phyloP scores from a whole-genome alignment of 1,140 invertebrate species.

The Palaemon carinicauda region DNA sequence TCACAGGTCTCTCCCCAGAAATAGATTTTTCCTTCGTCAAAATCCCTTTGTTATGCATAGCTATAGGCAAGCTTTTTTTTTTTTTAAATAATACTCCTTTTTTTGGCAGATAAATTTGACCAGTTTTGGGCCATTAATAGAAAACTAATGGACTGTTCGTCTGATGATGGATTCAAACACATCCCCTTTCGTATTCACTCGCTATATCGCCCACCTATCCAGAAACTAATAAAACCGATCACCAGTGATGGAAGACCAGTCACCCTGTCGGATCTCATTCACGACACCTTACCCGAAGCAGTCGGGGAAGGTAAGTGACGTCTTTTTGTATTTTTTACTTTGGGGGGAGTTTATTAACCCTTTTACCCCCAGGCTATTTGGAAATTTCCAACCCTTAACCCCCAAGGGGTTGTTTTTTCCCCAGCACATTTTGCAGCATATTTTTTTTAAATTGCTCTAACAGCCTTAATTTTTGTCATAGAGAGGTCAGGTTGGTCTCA shows the following conservation, averaged over 20 bases:
- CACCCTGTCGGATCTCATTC: conserved; percentile 76
- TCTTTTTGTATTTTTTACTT: too few relatives aligned
- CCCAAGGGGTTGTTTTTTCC: too few relatives aligned
- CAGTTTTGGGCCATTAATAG: conserved; percentile 98
- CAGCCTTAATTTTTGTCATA: too few relatives aligned
- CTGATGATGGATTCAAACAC: conserved; percentile 82
- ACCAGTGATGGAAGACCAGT: conserved; percentile 78
- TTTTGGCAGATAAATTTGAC: conserved; percentile 90
- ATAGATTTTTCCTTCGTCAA: too few relatives aligned
- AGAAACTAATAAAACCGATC: conserved; percentile 80
- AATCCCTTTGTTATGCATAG: too few relatives aligned
- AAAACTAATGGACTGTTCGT: conserved; percentile 85
- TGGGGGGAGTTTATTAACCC: neutral
- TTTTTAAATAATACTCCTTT: conserved; percentile 20
- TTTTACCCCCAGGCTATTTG: too few relatives aligned
- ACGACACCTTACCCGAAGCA: conserved; percentile 74
- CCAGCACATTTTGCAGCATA: too few relatives aligned
- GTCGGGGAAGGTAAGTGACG: conserved; percentile 63
- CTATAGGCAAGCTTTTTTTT: too few relatives aligned
- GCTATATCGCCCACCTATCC: conserved; percentile 66
- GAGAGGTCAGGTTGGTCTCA: too few relatives aligned
- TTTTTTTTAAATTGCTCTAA: too few relatives aligned
- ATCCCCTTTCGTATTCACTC: conserved; percentile 90
- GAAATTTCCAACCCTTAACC: too few relatives aligned
- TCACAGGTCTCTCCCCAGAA: too few relatives aligned